phyloP scores from a whole-genome alignment of 2,888 invertebrate genomes.

The Leucophenga montana region DNA sequence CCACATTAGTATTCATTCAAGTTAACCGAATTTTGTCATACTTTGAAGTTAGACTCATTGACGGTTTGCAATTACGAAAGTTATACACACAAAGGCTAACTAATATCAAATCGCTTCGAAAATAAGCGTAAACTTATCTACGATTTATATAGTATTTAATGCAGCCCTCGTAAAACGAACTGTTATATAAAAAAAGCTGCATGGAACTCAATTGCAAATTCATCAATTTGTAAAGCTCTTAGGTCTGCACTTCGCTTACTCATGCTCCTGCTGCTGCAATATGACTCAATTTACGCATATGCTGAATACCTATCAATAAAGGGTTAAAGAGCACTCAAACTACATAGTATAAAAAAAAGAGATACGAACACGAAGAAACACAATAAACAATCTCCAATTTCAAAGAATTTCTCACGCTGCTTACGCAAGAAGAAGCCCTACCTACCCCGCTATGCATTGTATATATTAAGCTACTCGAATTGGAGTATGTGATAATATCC shows the following conservation, averaged over 20 bases:
- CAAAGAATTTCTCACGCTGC: conserved; percentile 66
- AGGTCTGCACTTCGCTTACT: too few relatives aligned
- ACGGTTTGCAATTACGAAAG: too few relatives aligned
- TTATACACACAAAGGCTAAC: too few relatives aligned
- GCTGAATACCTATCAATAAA: conserved; percentile 9
- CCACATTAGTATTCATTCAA: too few relatives aligned
- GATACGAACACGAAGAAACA: background rate
- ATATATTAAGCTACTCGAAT: background rate
- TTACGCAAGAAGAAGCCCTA: conserved; percentile 40
- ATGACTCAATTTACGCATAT: background rate
- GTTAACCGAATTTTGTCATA: too few relatives aligned
- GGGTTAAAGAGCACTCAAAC: conserved; percentile 12
- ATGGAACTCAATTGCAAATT: too few relatives aligned
- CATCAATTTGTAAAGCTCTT: background rate
- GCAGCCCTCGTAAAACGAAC: too few relatives aligned
- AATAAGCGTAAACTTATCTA: too few relatives aligned
- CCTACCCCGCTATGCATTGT: background rate
- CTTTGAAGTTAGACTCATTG: too few relatives aligned
- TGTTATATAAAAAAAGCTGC: too few relatives aligned
- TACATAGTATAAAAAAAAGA: conserved; percentile 26
- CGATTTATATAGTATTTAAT: too few relatives aligned
- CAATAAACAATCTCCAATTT: conserved; percentile 60
- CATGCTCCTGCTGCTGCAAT: background rate
- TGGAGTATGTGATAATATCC: conserved; percentile 31
- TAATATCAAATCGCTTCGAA: too few relatives aligned